Base-by-base conservation (phyloP, 2,113 vertebrate species). In the Laticauda colubrina region DNA sequence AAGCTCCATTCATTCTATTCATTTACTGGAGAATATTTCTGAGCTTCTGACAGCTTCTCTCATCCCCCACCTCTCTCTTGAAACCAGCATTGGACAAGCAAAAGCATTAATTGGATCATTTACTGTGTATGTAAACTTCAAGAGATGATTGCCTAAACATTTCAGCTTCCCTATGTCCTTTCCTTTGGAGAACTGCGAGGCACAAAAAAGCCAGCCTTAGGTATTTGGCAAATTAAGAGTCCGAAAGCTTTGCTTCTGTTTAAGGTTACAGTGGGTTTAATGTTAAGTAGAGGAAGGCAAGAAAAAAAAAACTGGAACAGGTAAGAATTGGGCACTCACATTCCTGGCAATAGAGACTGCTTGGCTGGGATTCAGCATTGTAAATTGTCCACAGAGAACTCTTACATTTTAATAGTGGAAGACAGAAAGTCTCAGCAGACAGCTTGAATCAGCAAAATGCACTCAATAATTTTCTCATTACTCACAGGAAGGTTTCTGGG, bases 401-500 rank as follows among this genome's bases (percentile, higher is more conserved):
- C 26, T 23, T 0, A 0, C 24, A 53, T 89, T 88, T 87, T 0
- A 93, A 93, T 55, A 56, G 1, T 39, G 53, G 0, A 3, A 86
- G 59, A 53, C 53, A 29, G 87, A 56, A 45, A 34, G 1, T 20
- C 93, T 34, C 69, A 20, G 24, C 48, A 61, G 91, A 87, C 87
- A 89, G 21, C 26, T 69, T 54, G 26, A 88, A 89, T 86, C 75
- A 54, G 55, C 45, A 91, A 89, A 93, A 89, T 64, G 34, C 87
- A 86, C 85, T 86, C 56, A 89, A 91, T 64, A 54, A 29, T 87
- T 61, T 86, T 12, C 57, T 87, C 1, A 21, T 43, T 92, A 21
- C 53, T 4, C 5, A 55, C 6, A 39, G 34, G 18, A 11, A 51
- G 55, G 69, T 85, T 85, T 91, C 55, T 54, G 55, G 5, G 48